Conservation (phyloP, 1,140 invertebrate species). For the Penaeus japonicus region DNA sequence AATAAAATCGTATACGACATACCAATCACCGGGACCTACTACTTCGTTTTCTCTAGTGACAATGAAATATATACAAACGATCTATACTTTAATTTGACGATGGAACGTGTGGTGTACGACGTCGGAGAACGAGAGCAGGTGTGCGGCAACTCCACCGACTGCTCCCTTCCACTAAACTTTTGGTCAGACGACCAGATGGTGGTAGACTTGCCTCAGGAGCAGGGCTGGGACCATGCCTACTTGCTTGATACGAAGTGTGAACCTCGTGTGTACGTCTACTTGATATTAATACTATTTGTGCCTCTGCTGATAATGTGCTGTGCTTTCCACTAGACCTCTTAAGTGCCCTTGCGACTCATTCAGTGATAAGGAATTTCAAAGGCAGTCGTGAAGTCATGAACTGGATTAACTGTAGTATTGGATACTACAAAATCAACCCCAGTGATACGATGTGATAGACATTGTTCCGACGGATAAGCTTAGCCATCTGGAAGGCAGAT, state of each 20-base stretch:
- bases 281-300: slow-evolving; percentile 74
- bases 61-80: slow-evolving; percentile 71
- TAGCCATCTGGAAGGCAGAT: too few relatives aligned
- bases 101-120: slow-evolving; percentile 76
- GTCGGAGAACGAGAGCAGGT: slow-evolving; percentile 65
- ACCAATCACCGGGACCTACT: slow-evolving; percentile 78
- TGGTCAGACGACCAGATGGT: slow-evolving; percentile 73
- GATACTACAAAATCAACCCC: too few relatives aligned
- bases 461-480: too few relatives aligned
- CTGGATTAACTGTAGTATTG: too few relatives aligned
- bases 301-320: slow-evolving; percentile 77
- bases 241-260: slow-evolving; percentile 77
- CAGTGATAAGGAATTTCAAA: too few relatives aligned
- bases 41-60: slow-evolving; percentile 83
- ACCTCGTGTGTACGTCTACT: slow-evolving; percentile 75
- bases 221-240: slow-evolving; percentile 77
- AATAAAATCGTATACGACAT: slow-evolving; percentile 66
- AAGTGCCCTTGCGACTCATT: neutral
- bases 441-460: too few relatives aligned
- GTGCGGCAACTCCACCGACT: slow-evolving; percentile 71
- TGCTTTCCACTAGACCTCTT: slow-evolving; percentile 68
- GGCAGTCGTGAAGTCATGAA: too few relatives aligned
- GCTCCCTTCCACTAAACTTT: slow-evolving; percentile 73
- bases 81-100: slow-evolving; percentile 70
- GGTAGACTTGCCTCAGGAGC: slow-evolving; percentile 61